phyloP scores from a whole-genome alignment of 2,888 invertebrate species.

The Trissonchulus latispiculum region DNA sequence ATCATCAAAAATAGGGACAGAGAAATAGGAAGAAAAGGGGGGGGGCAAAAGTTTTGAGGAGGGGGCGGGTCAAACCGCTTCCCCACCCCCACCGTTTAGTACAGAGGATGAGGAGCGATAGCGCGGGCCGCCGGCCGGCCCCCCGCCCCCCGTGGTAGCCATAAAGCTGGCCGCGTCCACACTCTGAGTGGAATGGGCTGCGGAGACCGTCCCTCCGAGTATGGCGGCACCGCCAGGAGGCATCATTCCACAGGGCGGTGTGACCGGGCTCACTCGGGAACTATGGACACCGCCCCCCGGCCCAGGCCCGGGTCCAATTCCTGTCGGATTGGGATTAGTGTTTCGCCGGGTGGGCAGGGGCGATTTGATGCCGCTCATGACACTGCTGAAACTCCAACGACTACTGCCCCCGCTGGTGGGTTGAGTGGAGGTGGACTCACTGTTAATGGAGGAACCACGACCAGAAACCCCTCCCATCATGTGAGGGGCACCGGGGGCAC shows the following conservation, averaged over 20 bases:
- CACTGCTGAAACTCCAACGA: not conserved
- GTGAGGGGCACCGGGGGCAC: no score
- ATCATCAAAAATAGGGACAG: no score
- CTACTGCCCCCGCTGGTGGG: conserved; percentile 5
- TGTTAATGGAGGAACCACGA: no score
- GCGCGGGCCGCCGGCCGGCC: not conserved
- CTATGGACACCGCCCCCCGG: not conserved
- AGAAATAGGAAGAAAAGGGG: no score
- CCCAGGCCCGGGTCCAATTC: not conserved
- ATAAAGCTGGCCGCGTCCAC: not conserved
- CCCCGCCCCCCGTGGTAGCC: not conserved
- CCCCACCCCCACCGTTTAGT: not conserved
- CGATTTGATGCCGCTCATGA: conserved; percentile 28
- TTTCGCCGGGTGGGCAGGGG: conserved; percentile 32
- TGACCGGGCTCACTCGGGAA: not conserved
- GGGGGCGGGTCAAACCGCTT: no score
- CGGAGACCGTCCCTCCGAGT: not conserved
- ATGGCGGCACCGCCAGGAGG: not conserved
- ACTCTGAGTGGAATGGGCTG: not conserved
- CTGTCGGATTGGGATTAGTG: conserved; percentile 28
- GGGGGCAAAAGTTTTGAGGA: no score
- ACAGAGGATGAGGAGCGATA: not conserved
- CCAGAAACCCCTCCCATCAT: no score
- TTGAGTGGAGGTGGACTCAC: conserved; percentile 21
- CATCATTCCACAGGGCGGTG: not conserved